A percentile compares a stretch with the other conserved stretches of the same genome.
These are phyloP conservation scores for Lapara coniferarum DNA, from an alignment of 2,888 invertebrate genomes.

Conservation along the genomic window DNA sequence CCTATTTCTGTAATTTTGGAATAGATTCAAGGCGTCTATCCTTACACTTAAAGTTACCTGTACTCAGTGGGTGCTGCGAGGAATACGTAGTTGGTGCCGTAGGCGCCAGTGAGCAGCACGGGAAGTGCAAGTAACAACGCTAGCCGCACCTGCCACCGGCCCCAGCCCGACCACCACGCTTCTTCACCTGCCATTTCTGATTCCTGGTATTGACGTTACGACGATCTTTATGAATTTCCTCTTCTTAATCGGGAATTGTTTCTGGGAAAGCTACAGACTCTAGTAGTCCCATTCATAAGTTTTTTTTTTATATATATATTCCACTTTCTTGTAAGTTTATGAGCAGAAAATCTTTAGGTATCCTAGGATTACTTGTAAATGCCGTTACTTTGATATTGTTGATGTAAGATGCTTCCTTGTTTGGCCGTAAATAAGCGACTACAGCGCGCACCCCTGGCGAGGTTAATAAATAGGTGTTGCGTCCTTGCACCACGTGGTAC, in stretches of 20 bases:
- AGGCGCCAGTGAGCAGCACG: slow-evolving; percentile 72
- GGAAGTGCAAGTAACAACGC: slow-evolving; percentile 74
- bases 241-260: too few relatives aligned
- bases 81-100: slow-evolving; percentile 78
- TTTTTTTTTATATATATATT: not conserved
- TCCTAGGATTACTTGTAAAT: too few relatives aligned
- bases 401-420: not conserved
- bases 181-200: slow-evolving; percentile 42
- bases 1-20: too few relatives aligned
- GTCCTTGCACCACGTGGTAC: not conserved
- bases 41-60: slow-evolving; percentile 52
- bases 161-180: slow-evolving; percentile 67
- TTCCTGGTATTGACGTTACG: too few relatives aligned
- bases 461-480: not conserved
- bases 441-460: not conserved
- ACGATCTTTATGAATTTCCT: too few relatives aligned
- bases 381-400: not conserved
- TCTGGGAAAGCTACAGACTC: too few relatives aligned
- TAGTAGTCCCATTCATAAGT: too few relatives aligned
- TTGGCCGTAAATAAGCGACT: not conserved
- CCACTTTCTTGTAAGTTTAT: not conserved
- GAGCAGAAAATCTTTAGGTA: too few relatives aligned
- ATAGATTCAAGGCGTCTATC: too few relatives aligned
- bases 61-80: slow-evolving; percentile 69
- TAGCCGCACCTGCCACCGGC: slow-evolving; percentile 73